Conservation (phyloP, 2,888 invertebrate genomes). For the Encarsia formosa region DNA sequence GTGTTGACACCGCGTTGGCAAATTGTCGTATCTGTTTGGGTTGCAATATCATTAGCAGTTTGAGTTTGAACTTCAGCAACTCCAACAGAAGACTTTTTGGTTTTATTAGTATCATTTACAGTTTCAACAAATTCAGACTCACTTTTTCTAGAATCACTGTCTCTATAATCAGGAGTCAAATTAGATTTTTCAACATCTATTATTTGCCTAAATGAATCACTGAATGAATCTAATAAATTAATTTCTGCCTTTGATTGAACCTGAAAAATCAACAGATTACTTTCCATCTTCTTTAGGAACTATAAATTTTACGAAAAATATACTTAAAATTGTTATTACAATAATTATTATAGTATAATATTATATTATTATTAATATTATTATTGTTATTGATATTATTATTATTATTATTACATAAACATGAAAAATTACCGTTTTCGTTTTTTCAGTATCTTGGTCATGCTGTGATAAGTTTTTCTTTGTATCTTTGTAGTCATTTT, state of each 20-base stretch:
- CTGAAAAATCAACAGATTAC: too few relatives aligned
- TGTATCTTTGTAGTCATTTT: constrained; percentile 17
- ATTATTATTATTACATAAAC: constrained; percentile 60
- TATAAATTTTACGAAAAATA: too few relatives aligned
- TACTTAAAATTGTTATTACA: too few relatives aligned
- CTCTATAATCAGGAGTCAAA: constrained; percentile 27
- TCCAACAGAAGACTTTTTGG: constrained; percentile 35
- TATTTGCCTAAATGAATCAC: constrained; percentile 58
- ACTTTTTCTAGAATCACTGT: constrained; percentile 14
- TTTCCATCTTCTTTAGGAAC: too few relatives aligned
- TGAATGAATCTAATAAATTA: constrained; percentile 59
- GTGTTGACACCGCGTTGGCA: constrained; percentile 25
- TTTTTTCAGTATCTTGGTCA: constrained; percentile 23
- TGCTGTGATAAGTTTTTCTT: constrained; percentile 23
- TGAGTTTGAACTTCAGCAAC: constrained; percentile 48
- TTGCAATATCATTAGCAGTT: constrained; percentile 49
- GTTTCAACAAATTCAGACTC: constrained; percentile 20
- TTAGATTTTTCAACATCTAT: constrained; percentile 53
- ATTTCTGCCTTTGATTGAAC: constrained; percentile 60
- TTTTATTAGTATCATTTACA: constrained; percentile 29
- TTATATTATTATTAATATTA: too few relatives aligned
- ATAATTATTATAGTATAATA: too few relatives aligned
- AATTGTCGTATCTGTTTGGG: constrained; percentile 41
- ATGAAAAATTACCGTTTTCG: constrained; percentile 45
- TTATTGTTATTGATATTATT: constrained; percentile 56